Evolutionary conservation across 2,888 invertebrate species (phyloP), one percentile per base, ranked within the genome.

Genomic region (Parnassius orleans): DNA sequence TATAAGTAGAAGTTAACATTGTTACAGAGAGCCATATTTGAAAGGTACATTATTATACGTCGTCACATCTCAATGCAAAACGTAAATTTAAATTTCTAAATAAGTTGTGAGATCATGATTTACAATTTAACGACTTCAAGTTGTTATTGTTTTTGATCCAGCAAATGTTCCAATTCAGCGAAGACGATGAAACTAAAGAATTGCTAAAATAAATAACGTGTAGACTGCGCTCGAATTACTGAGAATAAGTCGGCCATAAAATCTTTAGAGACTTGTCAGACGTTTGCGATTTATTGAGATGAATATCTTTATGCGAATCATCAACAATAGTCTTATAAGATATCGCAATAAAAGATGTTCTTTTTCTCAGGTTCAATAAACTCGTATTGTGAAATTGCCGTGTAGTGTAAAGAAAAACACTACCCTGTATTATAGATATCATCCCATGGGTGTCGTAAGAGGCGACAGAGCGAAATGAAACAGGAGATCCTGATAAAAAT

Each of bases 201-300:
- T 48, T 14, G 57, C 57, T 57, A 15, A 57, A 48, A 48, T 57
- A 57, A 57, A 57, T 50, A 57, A 48, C 48, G 41, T 42, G 46
- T 41, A 10, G 57, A 33, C 10, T 41, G n/a, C 48, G 57, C 57
- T 41, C 57, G 57, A 57, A 57, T 57, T 57, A 48, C 57, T 42
- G 48, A 33, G 57, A 57, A 57, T 48, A 57, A 57, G 57, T 57
- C 57, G 57, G 41, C 48, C 57, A 19, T 48, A 48, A 48, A 48
- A 48, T 46, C 46, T 12, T 10, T 33, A 15, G 14, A 33, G 48
- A 55, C 14, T 33, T 46, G 57, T 46, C 47, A 46, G 47, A 33
- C 33, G 47, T 9, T 47, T 19, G 57, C 41, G 42, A 57, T 57
- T 57, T 57, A 57, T 57, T n/a, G 48, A 48, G 57, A 41, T 15